Base-by-base conservation (phyloP, 2,888 invertebrate species). In the Dichetophora obliterata region DNA sequence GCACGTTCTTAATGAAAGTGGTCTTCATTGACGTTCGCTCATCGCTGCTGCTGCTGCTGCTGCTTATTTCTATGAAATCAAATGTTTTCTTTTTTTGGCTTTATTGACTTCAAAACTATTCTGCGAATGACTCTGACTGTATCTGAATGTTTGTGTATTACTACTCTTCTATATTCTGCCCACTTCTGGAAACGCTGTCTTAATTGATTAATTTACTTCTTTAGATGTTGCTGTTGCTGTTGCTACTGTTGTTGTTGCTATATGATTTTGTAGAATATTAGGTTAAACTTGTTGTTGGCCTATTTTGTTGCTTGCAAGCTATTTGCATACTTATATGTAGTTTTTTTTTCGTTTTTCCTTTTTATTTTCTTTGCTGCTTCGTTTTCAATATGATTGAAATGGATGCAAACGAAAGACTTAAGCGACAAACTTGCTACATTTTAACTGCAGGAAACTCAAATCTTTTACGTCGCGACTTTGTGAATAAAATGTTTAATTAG, bases 1-100 rank as follows among this genome's bases (percentile, higher is more conserved):
- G 78, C 81, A 80, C 77, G 80, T 81, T 80, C 76, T 77, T 79
- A 80, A 81, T 80, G 81, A 81, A 81, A 81, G 81, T 81, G 43
- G 43, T 43, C 43, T 43, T 43, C 43, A 43, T 43, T 43, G 43
- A 43, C 43, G 43, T 14, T 43, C 43, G 14, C 11, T 43, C 11
- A 2, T 43, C 14, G 43, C 43, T 43, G 43, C 43, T 43, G 37
- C 37, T 43, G 37, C 37, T 37, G 43, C 43, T 43, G 43, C 14
- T 43, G 43, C 11, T 43, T 2, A 43, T 14, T 43, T 43, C 43
- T 43, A 43, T 43, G 43, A 43, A 43, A 43, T 43, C 43, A 11
- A 2, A 43, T 37, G 1, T 43, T 43, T 43, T 43, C 14, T 43
- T 11, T 43, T 43, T 43, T 43, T 43, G 43, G 14, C 43, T 43